A percentile compares a stretch with the other conserved stretches of the same genome.
These are phyloP conservation scores for Babylonia areolata DNA, from an alignment of 1,140 invertebrate species.

Conservation along the genomic window DNA sequence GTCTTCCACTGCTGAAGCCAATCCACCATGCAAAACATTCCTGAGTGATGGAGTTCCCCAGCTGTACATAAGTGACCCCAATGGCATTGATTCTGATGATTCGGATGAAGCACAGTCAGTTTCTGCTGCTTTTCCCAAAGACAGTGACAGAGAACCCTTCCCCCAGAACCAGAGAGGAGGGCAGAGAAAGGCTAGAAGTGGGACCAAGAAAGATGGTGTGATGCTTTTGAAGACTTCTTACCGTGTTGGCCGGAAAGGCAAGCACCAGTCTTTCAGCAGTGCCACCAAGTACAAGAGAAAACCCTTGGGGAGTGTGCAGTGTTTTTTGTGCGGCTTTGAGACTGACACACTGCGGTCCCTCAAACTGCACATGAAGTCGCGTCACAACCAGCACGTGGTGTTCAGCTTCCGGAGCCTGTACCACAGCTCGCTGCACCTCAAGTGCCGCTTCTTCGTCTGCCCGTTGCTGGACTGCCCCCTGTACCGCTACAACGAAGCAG, in stretches of 20 bases:
- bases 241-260: too few relatives aligned
- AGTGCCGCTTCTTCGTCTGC: slow-evolving; percentile 19
- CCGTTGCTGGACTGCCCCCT: slow-evolving; percentile 5
- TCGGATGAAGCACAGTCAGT: not conserved
- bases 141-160: not conserved
- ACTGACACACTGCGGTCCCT: not conserved
- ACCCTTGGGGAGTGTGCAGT: slow-evolving; percentile 19
- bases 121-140: not conserved
- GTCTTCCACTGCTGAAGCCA: not conserved
- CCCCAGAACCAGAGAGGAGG: not conserved
- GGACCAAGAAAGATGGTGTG: not conserved
- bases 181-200: not conserved
- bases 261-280: not conserved
- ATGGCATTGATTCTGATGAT: not conserved
- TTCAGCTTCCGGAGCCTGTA: slow-evolving; percentile 9
- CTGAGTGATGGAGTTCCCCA: not conserved
- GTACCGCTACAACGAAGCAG: not conserved
- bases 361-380: not conserved
- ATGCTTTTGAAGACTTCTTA: too few relatives aligned
- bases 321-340: slow-evolving; percentile 29
- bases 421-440: not conserved
- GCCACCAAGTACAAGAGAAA: not conserved
- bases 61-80: not conserved
- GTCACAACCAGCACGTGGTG: not conserved
- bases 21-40: not conserved